A percentile compares a stretch with the other conserved stretches of the same genome.
phyloP scores from a whole-genome alignment of 2,113 vertebrate genomes.

The Monarcha castaneiventris region DNA sequence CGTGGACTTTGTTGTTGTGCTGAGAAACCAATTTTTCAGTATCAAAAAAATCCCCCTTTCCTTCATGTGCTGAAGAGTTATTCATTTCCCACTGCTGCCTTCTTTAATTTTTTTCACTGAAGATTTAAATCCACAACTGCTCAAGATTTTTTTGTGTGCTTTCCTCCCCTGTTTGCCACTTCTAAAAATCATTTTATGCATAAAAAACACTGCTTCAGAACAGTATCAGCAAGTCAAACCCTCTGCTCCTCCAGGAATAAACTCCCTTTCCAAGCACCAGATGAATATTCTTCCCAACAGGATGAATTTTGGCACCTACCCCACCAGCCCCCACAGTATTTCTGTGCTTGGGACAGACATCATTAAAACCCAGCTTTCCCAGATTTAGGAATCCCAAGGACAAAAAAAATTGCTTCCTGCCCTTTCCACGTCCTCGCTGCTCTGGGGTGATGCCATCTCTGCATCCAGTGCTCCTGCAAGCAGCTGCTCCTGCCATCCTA shows the following conservation, averaged over 20 bases:
- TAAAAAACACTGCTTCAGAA: not conserved
- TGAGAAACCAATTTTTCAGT: not conserved
- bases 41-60: not conserved
- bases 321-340: not conserved
- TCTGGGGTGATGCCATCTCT: not conserved
- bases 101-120: not conserved
- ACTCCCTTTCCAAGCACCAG: not conserved
- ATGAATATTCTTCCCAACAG: not conserved
- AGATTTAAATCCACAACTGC: not conserved
- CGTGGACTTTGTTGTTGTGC: not conserved
- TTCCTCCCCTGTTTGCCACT: not conserved
- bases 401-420: not conserved
- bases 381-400: not conserved
- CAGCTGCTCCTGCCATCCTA: constrained; percentile 6
- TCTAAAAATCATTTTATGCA: not conserved
- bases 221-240: not conserved
- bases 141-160: not conserved
- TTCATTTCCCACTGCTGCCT: not conserved
- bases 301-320: not conserved
- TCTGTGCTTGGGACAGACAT: not conserved
- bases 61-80: not conserved
- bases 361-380: not conserved
- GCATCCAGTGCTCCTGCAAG: not conserved
- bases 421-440: not conserved
- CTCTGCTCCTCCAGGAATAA: not conserved